These are phyloP conservation scores for Coptotermes formosanus DNA, from an alignment of 1,140 invertebrate species.

Conservation along the genomic window DNA sequence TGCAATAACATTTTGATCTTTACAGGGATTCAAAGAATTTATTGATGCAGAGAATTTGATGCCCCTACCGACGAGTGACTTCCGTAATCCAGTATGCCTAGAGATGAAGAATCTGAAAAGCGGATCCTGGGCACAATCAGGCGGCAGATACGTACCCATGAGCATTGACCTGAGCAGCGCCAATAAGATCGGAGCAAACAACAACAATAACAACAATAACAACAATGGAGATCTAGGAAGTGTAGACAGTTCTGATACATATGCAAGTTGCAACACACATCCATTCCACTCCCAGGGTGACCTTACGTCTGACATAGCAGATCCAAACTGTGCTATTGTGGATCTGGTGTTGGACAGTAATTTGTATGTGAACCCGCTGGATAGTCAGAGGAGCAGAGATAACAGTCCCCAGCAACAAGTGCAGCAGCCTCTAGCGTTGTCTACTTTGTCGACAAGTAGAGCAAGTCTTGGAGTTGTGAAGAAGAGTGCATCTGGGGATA, in stretches of 20 bases:
- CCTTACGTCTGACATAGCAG: constrained; percentile 32
- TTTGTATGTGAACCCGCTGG: constrained; percentile 89
- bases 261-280: constrained; percentile 93
- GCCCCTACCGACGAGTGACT: constrained; percentile 77
- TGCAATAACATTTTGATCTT: constrained; percentile 31
- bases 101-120: constrained; percentile 69
- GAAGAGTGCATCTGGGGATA: constrained; percentile 76
- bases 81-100: constrained; percentile 73
- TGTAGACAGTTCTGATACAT: constrained; percentile 86
- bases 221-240: constrained; percentile 67
- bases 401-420: constrained; percentile 44
- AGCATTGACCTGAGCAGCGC: constrained; percentile 16
- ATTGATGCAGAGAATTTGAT: constrained; percentile 83
- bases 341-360: constrained; percentile 63
- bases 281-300: constrained; percentile 71
- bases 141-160: constrained; percentile 20
- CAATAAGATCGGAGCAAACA: constrained; percentile 26
- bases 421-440: constrained; percentile 44
- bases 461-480: constrained; percentile 55
- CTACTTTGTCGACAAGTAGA: constrained; percentile 42
- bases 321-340: constrained; percentile 30
- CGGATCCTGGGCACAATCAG: constrained; percentile 38
- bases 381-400: constrained; percentile 48
- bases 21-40: constrained; percentile 83
- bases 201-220: constrained; percentile 21